These are phyloP conservation scores for Catocala fraxini DNA, from an alignment of 2,888 invertebrate genomes.

Conservation along the genomic window DNA sequence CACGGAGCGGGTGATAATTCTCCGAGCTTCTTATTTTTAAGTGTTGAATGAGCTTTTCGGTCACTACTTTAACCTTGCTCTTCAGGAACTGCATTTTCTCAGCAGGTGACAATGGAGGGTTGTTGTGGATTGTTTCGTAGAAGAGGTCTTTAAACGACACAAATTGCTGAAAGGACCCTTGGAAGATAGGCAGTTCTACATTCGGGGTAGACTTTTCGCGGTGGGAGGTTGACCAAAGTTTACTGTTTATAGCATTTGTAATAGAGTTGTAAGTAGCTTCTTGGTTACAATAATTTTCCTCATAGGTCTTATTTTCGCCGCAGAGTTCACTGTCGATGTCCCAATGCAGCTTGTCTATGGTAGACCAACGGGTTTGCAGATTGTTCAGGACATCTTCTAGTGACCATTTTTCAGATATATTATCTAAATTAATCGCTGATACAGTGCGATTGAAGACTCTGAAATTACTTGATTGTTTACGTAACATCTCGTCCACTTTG, in stretches of 20 bases:
- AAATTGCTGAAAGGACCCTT: conserved; percentile 16
- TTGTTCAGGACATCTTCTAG: conserved; percentile 1
- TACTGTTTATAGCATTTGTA: conserved; percentile 14
- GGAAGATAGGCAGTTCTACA: conserved; percentile 20
- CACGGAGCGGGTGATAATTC: too few species aligned
- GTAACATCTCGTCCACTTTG: conserved; percentile 16
- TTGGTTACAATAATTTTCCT: conserved; percentile 1
- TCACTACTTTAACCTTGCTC: too few species aligned
- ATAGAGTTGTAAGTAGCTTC: conserved; percentile 3
- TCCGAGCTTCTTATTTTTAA: conserved; percentile 13
- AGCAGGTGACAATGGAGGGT: conserved; percentile 10
- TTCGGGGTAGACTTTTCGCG: conserved; percentile 19
- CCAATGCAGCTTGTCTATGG: conserved; percentile 13
- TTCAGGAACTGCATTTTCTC: conserved; percentile 15
- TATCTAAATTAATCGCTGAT: neutral
- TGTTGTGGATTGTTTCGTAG: conserved; percentile 17
- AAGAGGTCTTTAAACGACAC: conserved; percentile 23
- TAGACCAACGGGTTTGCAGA: conserved; percentile 5
- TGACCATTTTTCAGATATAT: neutral
- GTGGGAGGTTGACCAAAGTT: conserved; percentile 17
- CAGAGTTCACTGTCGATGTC: conserved; percentile 9
- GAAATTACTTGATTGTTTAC: conserved; percentile 10
- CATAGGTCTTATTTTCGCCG: conserved; percentile 2
- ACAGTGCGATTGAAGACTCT: neutral
- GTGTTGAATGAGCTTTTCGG: conserved; percentile 10